Conservation (phyloP, 2,888 invertebrate species). For the Neria commutata region DNA sequence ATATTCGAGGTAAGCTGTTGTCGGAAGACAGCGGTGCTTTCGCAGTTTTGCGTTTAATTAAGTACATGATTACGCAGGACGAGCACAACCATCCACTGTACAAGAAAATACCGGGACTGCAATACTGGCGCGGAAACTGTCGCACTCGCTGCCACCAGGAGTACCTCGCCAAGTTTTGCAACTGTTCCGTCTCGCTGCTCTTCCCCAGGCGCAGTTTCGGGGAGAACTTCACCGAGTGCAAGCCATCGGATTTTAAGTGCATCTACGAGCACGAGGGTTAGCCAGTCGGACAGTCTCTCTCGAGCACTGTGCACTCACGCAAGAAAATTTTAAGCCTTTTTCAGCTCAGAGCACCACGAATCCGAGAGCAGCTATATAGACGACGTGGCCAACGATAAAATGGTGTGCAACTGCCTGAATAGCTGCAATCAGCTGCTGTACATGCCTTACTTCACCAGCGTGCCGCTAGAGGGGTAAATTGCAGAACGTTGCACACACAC, state of each 20-base stretch:
- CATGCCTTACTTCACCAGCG: slow-evolving; percentile 37
- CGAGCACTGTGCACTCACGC: background rate
- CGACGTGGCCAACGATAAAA: slow-evolving; percentile 40
- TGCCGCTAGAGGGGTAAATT: slow-evolving; percentile 39
- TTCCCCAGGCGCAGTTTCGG: too few species aligned
- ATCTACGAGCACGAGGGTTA: slow-evolving; percentile 49
- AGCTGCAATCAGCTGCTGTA: slow-evolving; percentile 51
- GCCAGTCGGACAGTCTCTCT: too few species aligned
- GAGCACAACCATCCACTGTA: slow-evolving; percentile 41
- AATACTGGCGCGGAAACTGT: slow-evolving; percentile 55
- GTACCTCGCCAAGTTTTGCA: slow-evolving; percentile 46
- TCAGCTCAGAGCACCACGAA: slow-evolving; percentile 41
- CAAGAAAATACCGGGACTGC: slow-evolving; percentile 50
- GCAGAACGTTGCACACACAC: background rate
- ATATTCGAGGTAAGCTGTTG: slow-evolving; percentile 42
- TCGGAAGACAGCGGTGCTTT: background rate
- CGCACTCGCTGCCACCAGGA: slow-evolving; percentile 55
- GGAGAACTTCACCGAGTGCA: slow-evolving; percentile 49
- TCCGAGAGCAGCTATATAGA: slow-evolving; percentile 45
- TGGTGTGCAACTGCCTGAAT: slow-evolving; percentile 55
- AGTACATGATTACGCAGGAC: slow-evolving; percentile 34
- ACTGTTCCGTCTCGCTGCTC: slow-evolving; percentile 50
- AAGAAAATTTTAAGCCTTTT: slow-evolving; percentile 32
- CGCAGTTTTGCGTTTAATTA: background rate
- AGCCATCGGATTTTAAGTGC: slow-evolving; percentile 50